These are phyloP conservation scores for Hydrocynus forskahlii DNA, from an alignment of 2,797 vertebrate genomes.

Conservation along the genomic window DNA sequence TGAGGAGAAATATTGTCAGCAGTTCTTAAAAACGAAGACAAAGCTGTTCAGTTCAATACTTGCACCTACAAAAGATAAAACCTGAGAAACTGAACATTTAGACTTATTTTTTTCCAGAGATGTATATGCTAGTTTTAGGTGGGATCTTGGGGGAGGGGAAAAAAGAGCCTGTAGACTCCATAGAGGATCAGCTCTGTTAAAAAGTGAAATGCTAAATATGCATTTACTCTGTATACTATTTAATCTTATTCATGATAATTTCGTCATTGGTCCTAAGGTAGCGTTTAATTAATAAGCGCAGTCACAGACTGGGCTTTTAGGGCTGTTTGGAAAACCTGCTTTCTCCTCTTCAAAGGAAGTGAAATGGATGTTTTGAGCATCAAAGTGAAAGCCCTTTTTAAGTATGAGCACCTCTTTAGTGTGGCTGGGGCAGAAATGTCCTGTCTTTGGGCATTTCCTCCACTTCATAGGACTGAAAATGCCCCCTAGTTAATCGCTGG, in stretches of 20 bases:
- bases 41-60: no score
- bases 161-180: no score
- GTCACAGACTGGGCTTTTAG: not conserved
- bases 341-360: slow-evolving; percentile 28
- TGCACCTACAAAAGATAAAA: no score
- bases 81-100: no score
- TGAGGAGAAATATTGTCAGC: no score
- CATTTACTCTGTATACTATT: not conserved
- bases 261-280: not conserved
- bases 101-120: no score
- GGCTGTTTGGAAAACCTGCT: slow-evolving; percentile 38
- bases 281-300: slow-evolving; percentile 5
- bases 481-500: slow-evolving; percentile 61
- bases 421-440: slow-evolving; percentile 62
- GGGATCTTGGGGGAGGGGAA: no score
- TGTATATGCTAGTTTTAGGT: no score
- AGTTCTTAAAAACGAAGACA: no score
- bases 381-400: slow-evolving; percentile 28
- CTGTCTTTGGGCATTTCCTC: slow-evolving; percentile 68
- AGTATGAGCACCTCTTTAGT: slow-evolving; percentile 60
- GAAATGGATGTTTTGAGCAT: slow-evolving; percentile 39
- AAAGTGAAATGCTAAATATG: no score
- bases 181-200: no score
- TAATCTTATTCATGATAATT: no score
- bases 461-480: slow-evolving; percentile 65